These are phyloP conservation scores for Stenodema calcarata DNA, from an alignment of 2,888 invertebrate species.

Conservation along the genomic window DNA sequence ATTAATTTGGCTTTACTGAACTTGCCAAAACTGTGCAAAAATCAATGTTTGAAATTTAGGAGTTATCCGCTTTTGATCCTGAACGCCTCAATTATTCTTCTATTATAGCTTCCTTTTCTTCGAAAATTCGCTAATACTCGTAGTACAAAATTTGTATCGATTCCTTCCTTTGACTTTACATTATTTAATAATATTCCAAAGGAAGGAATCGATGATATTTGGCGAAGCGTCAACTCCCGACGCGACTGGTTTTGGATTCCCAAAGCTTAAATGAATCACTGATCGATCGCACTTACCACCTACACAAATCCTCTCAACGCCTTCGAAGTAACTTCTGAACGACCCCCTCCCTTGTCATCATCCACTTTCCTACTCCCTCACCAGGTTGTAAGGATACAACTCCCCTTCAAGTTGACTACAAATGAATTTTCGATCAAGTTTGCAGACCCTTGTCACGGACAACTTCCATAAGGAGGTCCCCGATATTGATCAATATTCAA, in stretches of 20 bases:
- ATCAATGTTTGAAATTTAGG: too few species aligned
- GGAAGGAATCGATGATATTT: not conserved
- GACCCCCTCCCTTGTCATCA: not conserved
- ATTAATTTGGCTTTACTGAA: too few species aligned
- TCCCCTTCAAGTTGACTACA: not conserved
- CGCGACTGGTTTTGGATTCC: not conserved
- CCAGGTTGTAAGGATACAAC: not conserved
- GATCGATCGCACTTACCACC: not conserved
- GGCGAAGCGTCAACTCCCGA: not conserved
- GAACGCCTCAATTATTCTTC: too few species aligned
- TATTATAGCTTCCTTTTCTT: too few species aligned
- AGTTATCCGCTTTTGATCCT: too few species aligned
- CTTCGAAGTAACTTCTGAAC: not conserved
- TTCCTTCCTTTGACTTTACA: too few species aligned
- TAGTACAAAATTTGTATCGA: too few species aligned
- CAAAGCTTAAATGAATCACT: not conserved
- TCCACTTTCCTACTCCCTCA: too few species aligned
- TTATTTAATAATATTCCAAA: too few species aligned
- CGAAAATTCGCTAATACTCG: too few species aligned
- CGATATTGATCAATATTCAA: not conserved
- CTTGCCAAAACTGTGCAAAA: too few species aligned
- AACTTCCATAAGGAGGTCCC: not conserved
- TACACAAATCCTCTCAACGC: not conserved
- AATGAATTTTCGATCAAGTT: not conserved
- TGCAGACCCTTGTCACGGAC: not conserved